Evolutionary conservation across 2,113 vertebrate genomes (phyloP), one percentile per base, ranked within the genome.

Genomic region (Archocentrus centrarchus): DNA sequence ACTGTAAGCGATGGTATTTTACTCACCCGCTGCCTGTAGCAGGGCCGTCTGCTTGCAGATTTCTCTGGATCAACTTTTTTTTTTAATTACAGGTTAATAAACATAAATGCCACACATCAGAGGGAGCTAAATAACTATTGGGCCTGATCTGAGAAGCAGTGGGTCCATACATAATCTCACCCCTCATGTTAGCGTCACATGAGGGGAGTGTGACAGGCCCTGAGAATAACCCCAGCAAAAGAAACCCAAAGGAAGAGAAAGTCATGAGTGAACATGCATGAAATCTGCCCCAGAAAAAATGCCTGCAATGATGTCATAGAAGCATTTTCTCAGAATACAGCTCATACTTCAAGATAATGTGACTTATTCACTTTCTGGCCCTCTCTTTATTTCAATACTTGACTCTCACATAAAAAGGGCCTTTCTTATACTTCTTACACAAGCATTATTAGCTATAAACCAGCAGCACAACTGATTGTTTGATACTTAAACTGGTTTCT

Each of bases 101-200:
- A 6, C 60, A 24, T 55, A 79, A 79, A 18, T 7, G 30, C 35
- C 61, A 2, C 18, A 47, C 58, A 30, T 24, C 1, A 61, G 59
- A 9, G 41, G 41, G 41, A 50, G 27, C 58, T 47, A 50, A 61
- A n/a, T 55, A 55, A 73, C 27, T 30, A 35, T 24, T n/a, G 11
- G 24, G 11, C 9, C 68, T 63, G n/a, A 82, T 75, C 22, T 70
- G 82, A 78, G 59, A 64, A 20, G 53, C 41, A 58, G 18, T 44
- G 76, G 32, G 44, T 79, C 30, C 32, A 41, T 44, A 9, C 30
- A 24, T 80, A 88, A 89, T 89, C 88, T 87, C 77, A 80, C 44
- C 70, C 87, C 87, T 88, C 82, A 81, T 84, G 82, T 82, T 82
- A 27, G 59, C 64, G 81, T 94, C 94, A 94, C 91, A 93, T 94